Conservation (phyloP, 2,888 invertebrate species). For the Melieria picta region DNA sequence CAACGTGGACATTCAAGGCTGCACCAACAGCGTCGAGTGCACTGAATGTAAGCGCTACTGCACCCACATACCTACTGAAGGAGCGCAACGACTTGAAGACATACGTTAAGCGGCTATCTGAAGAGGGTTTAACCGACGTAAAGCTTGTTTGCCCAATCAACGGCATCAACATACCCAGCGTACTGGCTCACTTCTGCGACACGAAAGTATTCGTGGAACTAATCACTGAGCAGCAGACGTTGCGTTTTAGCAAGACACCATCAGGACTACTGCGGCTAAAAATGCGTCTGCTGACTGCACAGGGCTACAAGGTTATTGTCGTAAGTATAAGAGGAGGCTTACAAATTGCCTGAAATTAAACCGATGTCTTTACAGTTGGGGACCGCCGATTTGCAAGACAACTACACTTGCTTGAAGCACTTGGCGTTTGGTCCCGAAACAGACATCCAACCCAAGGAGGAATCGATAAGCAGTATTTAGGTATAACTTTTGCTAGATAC, state of each 20-base stretch:
- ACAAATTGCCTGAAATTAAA: not conserved
- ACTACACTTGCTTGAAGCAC: slow-evolving; percentile 17
- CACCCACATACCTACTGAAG: slow-evolving; percentile 55
- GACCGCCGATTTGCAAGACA: slow-evolving; percentile 2
- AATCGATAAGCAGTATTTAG: slow-evolving; percentile 17
- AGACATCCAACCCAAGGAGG: not conserved
- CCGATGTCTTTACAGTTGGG: slow-evolving; percentile 29
- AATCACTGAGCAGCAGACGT: slow-evolving; percentile 53
- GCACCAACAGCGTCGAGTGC: slow-evolving; percentile 11
- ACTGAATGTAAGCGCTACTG: slow-evolving; percentile 34
- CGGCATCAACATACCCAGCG: slow-evolving; percentile 61
- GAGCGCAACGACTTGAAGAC: slow-evolving; percentile 48
- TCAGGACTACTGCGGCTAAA: slow-evolving; percentile 56
- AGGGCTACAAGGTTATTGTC: slow-evolving; percentile 55
- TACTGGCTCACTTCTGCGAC: slow-evolving; percentile 48
- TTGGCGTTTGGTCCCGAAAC: not conserved
- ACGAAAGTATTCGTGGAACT: slow-evolving; percentile 54
- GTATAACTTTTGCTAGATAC: no score
- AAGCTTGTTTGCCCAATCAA: slow-evolving; percentile 56
- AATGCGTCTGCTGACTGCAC: slow-evolving; percentile 51
- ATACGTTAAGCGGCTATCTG: slow-evolving; percentile 49
- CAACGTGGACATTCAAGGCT: slow-evolving; percentile 46
- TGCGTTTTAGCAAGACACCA: slow-evolving; percentile 54
- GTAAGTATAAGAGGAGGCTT: slow-evolving; percentile 46
- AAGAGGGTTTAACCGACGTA: slow-evolving; percentile 48